Base-by-base conservation (phyloP, 2,888 invertebrate species). In the Ellobium chinense region DNA sequence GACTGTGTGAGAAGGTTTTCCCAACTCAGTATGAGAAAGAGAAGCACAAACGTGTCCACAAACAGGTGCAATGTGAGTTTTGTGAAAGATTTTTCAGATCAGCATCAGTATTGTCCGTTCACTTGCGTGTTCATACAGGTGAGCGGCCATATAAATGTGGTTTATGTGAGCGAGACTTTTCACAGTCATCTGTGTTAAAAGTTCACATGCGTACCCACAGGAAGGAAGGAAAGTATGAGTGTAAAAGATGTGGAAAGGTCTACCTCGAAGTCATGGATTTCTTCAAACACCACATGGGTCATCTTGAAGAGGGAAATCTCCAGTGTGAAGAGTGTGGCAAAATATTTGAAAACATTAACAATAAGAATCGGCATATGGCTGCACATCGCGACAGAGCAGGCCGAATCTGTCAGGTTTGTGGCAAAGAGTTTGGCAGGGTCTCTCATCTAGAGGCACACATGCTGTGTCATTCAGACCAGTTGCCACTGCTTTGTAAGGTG, bases 121-220 rank as follows among this genome's bases (percentile, higher is more conserved):
- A 86, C 29, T 78, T 83, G 31, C 70, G 84, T 21, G 81, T 78
- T 31, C 86, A 86, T 66, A 83, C 80, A n/a, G 83, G 85, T 14
- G 85, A 86, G 36, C 81, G 84, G 34, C 85, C 85, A 1, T 85
- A 83, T 34, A 76, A 83, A 34, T 85, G 85, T 78, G 80, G 82
- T 18, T 60, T 79, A 21, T 85, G 85, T 82, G 82, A 78, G 36
- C 60, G 78, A 18, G 79, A 84, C 65, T 85, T 85, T 72, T 82
- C 84, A 24, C 85, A 84, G 68, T 39, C 81, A 29, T 84, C 82
- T 14, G 82, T 84, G 36, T 62, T 85, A 14, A 82, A 84, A 58
- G 78, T 80, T 18, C 84, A 84, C 60, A 80, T 82, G 72, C 74
- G 84, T 36, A 83, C 80, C 18, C 85, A 85, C 68, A 82, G 73